Base-by-base conservation (phyloP, 2,113 vertebrate species). In the Pterocles orientalis region DNA sequence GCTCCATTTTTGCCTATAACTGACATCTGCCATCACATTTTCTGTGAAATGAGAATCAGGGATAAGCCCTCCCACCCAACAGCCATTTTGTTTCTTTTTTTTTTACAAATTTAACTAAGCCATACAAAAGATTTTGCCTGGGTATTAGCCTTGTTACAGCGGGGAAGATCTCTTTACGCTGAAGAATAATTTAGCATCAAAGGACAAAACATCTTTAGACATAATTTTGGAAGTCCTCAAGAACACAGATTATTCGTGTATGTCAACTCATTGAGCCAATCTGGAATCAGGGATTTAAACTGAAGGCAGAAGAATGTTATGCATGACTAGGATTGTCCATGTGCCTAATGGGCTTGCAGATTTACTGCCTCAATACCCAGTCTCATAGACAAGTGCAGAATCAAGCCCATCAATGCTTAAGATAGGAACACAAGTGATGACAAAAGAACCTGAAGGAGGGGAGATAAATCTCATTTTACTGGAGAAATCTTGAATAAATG, bases 51-150 rank as follows among this genome's bases (percentile, higher is more conserved):
- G 8, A 62, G 28, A 60, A 62, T 43, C 51, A 28, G 62, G 39
- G 6, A n/a, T 33, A 61, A 72, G 6, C 14, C 41, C 21, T 57
- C 41, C 58, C 33, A 61, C 5, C 4, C 43, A 77, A 77, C 9
- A 86, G 48, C 14, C 53, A 25, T 48, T 41, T 25, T 43, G 14
- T 9, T 12, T 9, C 9, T 8, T 13, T 10, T 73, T 77, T 47
- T 2, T n/a, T n/a, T n/a, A 3, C 3, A n/a, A 56, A 54, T 26
- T 33, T 61, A 82, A 65, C 33, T 76, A 77, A 81, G 43, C 18
- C 51, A 51, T 25, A 51, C 3, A 13, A 31, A 71, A 66, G 29
- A n/a, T 94, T 96, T 94, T 96, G 93, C 90, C 93, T 96, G 82
- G 84, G 84, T 79, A 90, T 95, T 85, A 65, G 33, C 50, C 64